Conservation (phyloP, 2,888 invertebrate species). For the Caenorhabditis sulstoni region DNA sequence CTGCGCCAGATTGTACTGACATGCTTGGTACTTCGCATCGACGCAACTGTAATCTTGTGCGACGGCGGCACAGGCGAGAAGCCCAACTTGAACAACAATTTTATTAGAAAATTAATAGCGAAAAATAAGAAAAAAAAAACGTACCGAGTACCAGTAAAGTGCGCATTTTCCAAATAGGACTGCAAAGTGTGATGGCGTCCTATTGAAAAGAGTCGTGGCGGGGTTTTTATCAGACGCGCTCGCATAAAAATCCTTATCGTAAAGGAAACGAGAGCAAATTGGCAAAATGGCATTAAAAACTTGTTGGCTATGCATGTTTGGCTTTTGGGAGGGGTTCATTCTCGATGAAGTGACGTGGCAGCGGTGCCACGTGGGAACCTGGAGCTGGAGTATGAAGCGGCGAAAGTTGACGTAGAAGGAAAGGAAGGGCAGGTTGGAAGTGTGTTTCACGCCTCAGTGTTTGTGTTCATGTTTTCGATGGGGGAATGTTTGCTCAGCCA, state of each 20-base stretch:
- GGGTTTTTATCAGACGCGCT: constrained; percentile 18
- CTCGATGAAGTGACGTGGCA: constrained; percentile 14
- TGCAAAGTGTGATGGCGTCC: constrained; percentile 8
- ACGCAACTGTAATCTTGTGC: constrained; percentile 33
- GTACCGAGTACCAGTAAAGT: constrained; percentile 14
- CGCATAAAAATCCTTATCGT: constrained; percentile 27
- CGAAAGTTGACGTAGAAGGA: too few species aligned
- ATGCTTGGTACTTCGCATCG: constrained; percentile 56
- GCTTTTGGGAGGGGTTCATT: constrained; percentile 26
- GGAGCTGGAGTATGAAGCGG: neutral
- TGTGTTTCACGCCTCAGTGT: neutral
- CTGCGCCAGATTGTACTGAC: constrained; percentile 56
- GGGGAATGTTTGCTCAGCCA: constrained; percentile 8
- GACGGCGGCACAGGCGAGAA: constrained; percentile 6
- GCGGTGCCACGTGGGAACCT: neutral
- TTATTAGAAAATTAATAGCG: neutral
- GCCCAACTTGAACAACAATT: neutral
- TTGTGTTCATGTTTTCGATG: constrained; percentile 15
- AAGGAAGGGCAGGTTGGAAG: neutral
- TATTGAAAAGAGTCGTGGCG: constrained; percentile 14
- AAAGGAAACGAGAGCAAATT: neutral
- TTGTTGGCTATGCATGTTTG: constrained; percentile 25
- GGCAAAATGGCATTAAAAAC: constrained; percentile 21
- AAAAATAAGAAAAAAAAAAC: neutral
- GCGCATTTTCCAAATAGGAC: constrained; percentile 14